Evolutionary conservation across 2,888 invertebrate species (phyloP), one percentile per base, ranked within the genome.

Genomic region (Adelognathus sp.): DNA sequence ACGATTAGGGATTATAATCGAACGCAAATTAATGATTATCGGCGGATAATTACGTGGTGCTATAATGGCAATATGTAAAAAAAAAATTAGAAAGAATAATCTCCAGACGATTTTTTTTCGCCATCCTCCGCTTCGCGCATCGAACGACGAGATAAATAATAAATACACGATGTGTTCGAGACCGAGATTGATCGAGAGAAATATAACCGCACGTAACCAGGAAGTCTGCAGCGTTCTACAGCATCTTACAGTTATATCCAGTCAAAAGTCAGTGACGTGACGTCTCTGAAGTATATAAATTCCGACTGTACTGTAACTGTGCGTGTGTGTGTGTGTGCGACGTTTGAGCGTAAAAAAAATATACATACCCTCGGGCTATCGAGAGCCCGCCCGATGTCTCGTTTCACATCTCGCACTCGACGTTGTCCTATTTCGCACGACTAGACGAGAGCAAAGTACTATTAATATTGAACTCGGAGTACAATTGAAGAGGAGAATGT

Each of bases 201-300:
- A 50, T 46, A 66, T 64, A n/a, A n/a, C n/a, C n/a, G 46, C 44
- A 73, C 64, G 64, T 33, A 66, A 73, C 58, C 64, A 46, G 73
- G 73, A 73, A 73, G 73, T 73, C 64, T 24, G 21, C 39, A 31
- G 11, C 24, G 44, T 36, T n/a, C n/a, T n/a, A n/a, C n/a, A 18
- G 33, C 44, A 36, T 73, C 64, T 73, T 73, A 73, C 73, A 66
- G 64, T 73, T 73, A 73, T 16, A 33, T 58, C 27, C 52, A 46
- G 41, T 56, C 33, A 64, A 54, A 52, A 72, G 39, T 58, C 73
- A 50, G 27, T 60, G 58, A 66, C 64, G 73, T 24, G 73, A 66
- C 39, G 46, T 46, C 29, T 64, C 29, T 39, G 21, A 50, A 50
- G 50, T 24, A 50, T n/a, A n/a, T 50, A 50, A 50, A 50, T 24